These are phyloP conservation scores for Phocoena phocoena DNA, from an alignment of 2,113 vertebrate genomes.

Conservation along the genomic window DNA sequence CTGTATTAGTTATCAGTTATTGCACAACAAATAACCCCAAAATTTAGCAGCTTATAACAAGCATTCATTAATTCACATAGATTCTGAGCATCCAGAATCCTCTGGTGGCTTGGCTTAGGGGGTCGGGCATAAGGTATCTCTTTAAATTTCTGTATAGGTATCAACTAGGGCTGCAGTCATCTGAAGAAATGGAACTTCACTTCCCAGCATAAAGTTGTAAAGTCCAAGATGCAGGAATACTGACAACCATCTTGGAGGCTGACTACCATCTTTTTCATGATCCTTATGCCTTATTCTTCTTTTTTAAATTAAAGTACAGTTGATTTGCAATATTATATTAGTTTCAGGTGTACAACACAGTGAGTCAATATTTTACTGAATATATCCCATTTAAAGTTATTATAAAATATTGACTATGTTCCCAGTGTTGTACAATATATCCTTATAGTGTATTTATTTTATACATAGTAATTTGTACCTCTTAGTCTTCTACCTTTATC, in stretches of 20 bases:
- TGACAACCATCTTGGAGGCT: neutral
- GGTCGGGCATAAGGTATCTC: neutral
- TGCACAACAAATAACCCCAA: neutral
- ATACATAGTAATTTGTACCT: neutral
- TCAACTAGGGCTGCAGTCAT: neutral
- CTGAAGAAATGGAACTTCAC: neutral
- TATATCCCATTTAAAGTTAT: no score
- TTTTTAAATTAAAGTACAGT: no score
- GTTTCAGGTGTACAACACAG: no score
- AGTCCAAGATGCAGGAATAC: fast-evolving
- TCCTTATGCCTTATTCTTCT: no score
- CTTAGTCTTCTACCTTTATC: no score
- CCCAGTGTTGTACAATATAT: no score
- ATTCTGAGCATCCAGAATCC: neutral
- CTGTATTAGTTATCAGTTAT: neutral
- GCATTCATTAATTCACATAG: neutral
- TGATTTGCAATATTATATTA: no score
- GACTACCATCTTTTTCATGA: neutral
- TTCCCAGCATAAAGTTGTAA: neutral
- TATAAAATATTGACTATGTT: no score
- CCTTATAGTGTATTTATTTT: no score
- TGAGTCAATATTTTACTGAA: no score
- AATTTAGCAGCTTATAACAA: neutral
- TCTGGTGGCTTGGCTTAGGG: neutral
- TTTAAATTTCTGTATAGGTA: neutral